Evolutionary conservation across 2,797 vertebrate genomes (phyloP).

Genomic region (Acipenser ruthenus): DNA sequence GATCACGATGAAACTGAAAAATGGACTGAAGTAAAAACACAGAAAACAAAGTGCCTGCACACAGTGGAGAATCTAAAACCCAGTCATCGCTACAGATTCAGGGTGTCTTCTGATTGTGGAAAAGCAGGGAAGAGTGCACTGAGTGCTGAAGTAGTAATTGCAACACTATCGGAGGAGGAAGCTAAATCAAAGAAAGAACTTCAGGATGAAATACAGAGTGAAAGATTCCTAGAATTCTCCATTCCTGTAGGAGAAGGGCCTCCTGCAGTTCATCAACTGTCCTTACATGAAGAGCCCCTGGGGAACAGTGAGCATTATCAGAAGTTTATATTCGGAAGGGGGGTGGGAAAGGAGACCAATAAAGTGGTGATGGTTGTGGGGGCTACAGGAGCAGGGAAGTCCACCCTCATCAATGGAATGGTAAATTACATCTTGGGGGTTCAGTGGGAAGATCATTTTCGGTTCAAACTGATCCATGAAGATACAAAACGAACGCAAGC

Average conservation of each 20-base stretch:
- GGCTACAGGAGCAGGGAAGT: constrained; percentile 26
- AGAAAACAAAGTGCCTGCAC: constrained; percentile 15
- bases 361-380: constrained; percentile 13
- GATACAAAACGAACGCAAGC: constrained; percentile 24
- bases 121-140: neutral
- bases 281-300: neutral
- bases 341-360: neutral
- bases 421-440: constrained; percentile 39
- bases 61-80: constrained; percentile 18
- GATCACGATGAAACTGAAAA: no score
- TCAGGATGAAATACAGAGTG: neutral
- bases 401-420: constrained; percentile 25
- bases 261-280: neutral
- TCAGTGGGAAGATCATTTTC: constrained; percentile 19
- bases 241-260: neutral
- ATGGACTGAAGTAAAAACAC: no score
- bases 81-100: constrained; percentile 10
- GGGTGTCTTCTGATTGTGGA: neutral
- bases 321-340: neutral
- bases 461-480: constrained; percentile 35
- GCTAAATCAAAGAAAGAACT: no score
- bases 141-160: neutral
- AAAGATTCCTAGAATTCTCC: no score
- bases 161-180: no score
- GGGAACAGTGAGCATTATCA: neutral